Evolutionary conservation across 1,140 invertebrate species (phyloP), one percentile per base, ranked within the genome.

Genomic region (Mercenaria mercenaria): DNA sequence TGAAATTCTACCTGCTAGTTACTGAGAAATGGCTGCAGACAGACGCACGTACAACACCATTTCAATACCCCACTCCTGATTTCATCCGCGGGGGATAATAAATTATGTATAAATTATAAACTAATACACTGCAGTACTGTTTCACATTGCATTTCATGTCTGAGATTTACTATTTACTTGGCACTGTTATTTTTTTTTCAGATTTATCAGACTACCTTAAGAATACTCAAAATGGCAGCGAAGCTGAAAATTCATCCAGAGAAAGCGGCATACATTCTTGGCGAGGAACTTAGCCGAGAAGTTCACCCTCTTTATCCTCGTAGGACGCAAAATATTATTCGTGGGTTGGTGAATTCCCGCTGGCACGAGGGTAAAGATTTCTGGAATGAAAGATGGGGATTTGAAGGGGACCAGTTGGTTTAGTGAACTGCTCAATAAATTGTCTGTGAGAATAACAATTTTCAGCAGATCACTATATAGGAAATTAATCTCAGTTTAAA

Each of bases 291-390:
- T 26, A 81, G 81, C 37, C 18, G 26, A 29, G 80, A 89, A 29
- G 34, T 32, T n/a, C 77, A 91, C 39, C 90, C 90, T 10, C 61
- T 85, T 10, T 89, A 50, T 32, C 90, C 90, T 0, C 4, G 64
- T 6, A 81, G 90, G 15, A 85, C 67, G 2, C 59, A 79, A 2
- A 61, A 81, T 20, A 91, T 91, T 43, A 91, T 91, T 26, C 39
- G 52, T 23, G 72, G 39, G 26, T 82, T 91, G 13, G 37, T 89
- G 26, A 39, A 84, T n/a, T 59, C 43, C 11, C 81, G 82, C 11
- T 91, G 90, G 90, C 81, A 91, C 56, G 64, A 89, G 15, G 90
- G 88, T 1, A 67, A 67, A 39, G 88, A 91, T 50, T 91, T 88
- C 61, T 91, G 90, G 90, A 80, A 72, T 13, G 69, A 64, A 15